Percentiles rank a stretch among this genome's conserved stretches.
phyloP scores from a whole-genome alignment of 2,888 invertebrate genomes.

The Anoplius nigerrimus region DNA sequence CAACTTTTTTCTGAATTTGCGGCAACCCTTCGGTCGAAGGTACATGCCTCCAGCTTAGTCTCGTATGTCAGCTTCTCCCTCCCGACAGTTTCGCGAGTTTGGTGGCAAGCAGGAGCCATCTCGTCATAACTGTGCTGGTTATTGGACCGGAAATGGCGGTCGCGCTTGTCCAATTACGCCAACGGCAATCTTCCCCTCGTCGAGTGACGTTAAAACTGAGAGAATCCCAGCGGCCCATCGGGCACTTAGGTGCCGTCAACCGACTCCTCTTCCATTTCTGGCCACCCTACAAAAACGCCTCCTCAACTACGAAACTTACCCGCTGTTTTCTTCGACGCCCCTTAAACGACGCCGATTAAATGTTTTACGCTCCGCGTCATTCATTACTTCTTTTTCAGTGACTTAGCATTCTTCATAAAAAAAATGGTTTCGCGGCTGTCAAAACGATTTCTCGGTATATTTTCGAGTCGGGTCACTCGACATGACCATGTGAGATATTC shows the following conservation, averaged over 20 bases:
- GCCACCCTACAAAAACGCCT: background rate
- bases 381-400: too few species aligned
- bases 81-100: slow-evolving; percentile 17
- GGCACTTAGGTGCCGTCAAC: background rate
- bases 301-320: background rate
- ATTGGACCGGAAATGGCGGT: slow-evolving; percentile 51
- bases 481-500: too few species aligned
- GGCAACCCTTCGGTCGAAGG: too few species aligned
- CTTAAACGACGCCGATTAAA: too few species aligned
- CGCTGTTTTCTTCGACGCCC: background rate
- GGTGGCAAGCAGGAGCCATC: slow-evolving; percentile 21
- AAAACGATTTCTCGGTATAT: too few species aligned
- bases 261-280: background rate
- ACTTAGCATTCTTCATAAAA: too few species aligned
- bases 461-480: too few species aligned
- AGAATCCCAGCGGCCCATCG: slow-evolving; percentile 14
- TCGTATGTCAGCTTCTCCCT: slow-evolving; percentile 22
- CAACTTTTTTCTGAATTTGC: too few species aligned
- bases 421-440: too few species aligned
- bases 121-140: slow-evolving; percentile 46
- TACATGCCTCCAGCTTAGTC: too few species aligned
- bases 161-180: slow-evolving; percentile 52
- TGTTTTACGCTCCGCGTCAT: too few species aligned
- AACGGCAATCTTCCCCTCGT: slow-evolving; percentile 27
- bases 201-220: slow-evolving; percentile 33